Evolutionary conservation across 2,797 vertebrate genomes (phyloP).

Genomic region (Atherinosoma microstoma): DNA sequence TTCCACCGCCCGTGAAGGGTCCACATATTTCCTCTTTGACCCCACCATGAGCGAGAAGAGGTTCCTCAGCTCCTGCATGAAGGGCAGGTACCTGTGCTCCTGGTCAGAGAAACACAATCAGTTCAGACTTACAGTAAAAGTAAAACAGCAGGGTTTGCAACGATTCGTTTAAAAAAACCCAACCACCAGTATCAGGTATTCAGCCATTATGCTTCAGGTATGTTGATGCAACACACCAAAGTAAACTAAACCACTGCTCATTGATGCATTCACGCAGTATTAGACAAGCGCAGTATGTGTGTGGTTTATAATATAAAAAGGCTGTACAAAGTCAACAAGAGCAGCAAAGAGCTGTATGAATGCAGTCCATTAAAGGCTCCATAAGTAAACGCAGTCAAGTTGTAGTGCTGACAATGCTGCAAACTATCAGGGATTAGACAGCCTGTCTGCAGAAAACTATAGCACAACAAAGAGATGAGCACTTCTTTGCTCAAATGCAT

Average conservation of each 20-base stretch:
- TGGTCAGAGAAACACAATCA: slow-evolving; percentile 54
- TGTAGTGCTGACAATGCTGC: not conserved
- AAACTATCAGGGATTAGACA: not conserved
- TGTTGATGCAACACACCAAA: not conserved
- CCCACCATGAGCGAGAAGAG: slow-evolving; percentile 97
- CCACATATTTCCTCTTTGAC: slow-evolving; percentile 97
- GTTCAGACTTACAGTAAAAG: too few relatives aligned
- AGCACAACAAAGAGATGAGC: not conserved
- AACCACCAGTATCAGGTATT: not conserved
- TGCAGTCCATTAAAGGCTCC: slow-evolving; percentile 1
- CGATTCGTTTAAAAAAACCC: not conserved
- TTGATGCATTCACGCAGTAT: not conserved
- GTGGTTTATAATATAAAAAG: not conserved
- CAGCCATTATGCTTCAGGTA: not conserved
- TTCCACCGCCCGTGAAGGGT: slow-evolving; percentile 96
- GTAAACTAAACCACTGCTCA: not conserved
- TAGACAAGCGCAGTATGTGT: not conserved
- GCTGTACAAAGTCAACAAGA: not conserved
- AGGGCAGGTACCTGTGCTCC: slow-evolving; percentile 97
- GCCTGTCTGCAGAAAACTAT: not conserved
- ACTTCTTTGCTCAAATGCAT: not conserved
- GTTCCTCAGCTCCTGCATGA: slow-evolving; percentile 95
- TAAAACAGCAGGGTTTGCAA: not conserved
- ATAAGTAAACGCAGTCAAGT: not conserved
- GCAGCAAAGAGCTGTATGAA: not conserved